Base-by-base conservation (phyloP, 53 echinoderm and acorn worm genomes). In the Astropecten irregularis region DNA sequence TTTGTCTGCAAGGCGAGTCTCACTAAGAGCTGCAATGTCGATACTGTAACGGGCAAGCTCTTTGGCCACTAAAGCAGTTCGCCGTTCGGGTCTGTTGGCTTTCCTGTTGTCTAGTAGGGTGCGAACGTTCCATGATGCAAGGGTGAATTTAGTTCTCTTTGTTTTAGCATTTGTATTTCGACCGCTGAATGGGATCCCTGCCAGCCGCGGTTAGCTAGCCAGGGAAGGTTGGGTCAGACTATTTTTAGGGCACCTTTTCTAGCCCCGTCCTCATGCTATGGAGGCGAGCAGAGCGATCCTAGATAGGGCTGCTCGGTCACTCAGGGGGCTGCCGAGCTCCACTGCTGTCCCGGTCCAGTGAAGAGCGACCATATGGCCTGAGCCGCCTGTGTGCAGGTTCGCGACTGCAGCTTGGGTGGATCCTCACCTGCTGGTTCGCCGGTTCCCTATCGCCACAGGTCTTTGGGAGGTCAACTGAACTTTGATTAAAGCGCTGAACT, bases 101-200 rank as follows among this genome's bases (percentile, higher is more conserved):
- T 49, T 52, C 8, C 14, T 31, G 4, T 47, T 60, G 16, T 39
- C 61, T 39, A 57, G 9, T 11, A 77, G 40, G 38, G 79, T 59
- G 19, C 61, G 58, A 9, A 77, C 79, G 57, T 77, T 36, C 30
- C 73, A 73, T n/a, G n/a, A n/a, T n/a, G n/a, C n/a, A 38, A 42
- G 19, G n/a, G 19, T 27, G 2, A 69, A 11, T 38, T 35, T 69
- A n/a, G 10, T 11, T 9, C 9, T 15, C 13, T 21, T 59, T 59
- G 13, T 23, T 16, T 20, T 59, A 18, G 13, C 9, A 59, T 59
- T 11, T 59, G 9, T 48, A 13, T 10, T 48, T 48, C 16, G 10
- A 16, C 10, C 49, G 10, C 10, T 16, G n/a, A n/a, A n/a, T n/a
- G n/a, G n/a, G n/a, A 46, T 46, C 47, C 47, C 47, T 46, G 47